phyloP scores from a whole-genome alignment of 1,140 invertebrate species.

The Conus betulinus region DNA sequence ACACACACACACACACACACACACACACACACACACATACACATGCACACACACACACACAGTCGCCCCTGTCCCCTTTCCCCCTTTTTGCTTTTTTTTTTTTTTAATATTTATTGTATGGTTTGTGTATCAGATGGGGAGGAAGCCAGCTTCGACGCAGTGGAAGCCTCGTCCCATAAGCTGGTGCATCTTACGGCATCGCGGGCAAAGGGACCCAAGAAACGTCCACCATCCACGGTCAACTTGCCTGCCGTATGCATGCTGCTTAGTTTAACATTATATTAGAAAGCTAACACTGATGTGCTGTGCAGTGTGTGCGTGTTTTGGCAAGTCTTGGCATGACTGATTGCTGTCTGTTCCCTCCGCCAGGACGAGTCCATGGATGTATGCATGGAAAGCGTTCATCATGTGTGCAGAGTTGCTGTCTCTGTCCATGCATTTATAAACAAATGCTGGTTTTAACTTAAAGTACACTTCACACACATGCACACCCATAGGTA shows the following conservation, averaged over 20 bases:
- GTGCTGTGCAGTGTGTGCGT: too few relatives aligned
- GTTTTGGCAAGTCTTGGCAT: too few relatives aligned
- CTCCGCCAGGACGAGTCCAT: too few relatives aligned
- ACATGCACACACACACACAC: background rate
- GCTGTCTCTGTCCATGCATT: too few relatives aligned
- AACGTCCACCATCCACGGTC: constrained; percentile 81
- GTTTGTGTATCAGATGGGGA: constrained; percentile 1
- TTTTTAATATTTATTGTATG: background rate
- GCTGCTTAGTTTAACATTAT: constrained; percentile 36
- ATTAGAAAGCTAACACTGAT: too few relatives aligned
- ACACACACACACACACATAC: background rate
- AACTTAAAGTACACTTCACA: too few relatives aligned
- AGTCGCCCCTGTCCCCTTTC: too few relatives aligned
- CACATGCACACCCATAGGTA: too few relatives aligned
- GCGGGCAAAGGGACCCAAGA: constrained; percentile 81
- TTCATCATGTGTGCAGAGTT: too few relatives aligned
- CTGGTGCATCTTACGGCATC: constrained; percentile 82
- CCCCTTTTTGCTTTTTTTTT: background rate
- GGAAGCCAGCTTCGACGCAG: constrained; percentile 76
- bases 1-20: constrained; percentile 12
- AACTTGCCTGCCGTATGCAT: constrained; percentile 62
- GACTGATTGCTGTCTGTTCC: too few relatives aligned
- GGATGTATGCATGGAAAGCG: too few relatives aligned
- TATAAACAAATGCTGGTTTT: too few relatives aligned
- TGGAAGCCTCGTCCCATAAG: constrained; percentile 79